phyloP scores from a whole-genome alignment of 2,888 invertebrate genomes.

The Trissoscelio sp. region DNA sequence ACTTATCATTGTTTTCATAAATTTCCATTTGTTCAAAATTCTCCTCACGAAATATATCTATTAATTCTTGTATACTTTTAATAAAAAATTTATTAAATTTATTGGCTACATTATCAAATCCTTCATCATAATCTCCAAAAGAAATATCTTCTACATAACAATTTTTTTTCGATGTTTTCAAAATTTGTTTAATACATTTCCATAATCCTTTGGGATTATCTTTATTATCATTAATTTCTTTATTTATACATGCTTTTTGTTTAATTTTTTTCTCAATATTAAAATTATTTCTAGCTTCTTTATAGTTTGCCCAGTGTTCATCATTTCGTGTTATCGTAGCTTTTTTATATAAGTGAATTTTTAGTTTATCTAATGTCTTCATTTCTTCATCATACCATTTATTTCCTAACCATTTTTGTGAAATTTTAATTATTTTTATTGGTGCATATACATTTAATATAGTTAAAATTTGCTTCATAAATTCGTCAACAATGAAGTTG shows the following conservation, averaged over 20 bases:
- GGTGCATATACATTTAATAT: too few species aligned
- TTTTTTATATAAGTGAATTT: constrained; percentile 9
- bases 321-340: not conserved
- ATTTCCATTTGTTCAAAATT: not conserved
- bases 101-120: not conserved
- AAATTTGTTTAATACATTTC: constrained; percentile 7
- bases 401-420: constrained; percentile 1
- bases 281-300: constrained; percentile 14
- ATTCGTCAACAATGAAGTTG: too few species aligned
- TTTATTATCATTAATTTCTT: constrained; percentile 13
- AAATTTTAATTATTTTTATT: constrained; percentile 4
- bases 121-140: not conserved
- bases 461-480: too few species aligned
- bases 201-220: constrained; percentile 8
- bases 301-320: not conserved
- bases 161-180: not conserved
- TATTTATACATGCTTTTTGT: not conserved
- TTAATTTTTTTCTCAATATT: not conserved
- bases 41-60: not conserved
- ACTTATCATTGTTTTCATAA: not conserved
- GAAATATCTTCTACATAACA: not conserved
- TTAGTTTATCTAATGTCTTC: not conserved
- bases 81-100: constrained; percentile 20
- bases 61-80: constrained; percentile 4
- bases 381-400: constrained; percentile 20